Conservation (phyloP, 2,888 invertebrate species). For the Hipparchia sbordonii region DNA sequence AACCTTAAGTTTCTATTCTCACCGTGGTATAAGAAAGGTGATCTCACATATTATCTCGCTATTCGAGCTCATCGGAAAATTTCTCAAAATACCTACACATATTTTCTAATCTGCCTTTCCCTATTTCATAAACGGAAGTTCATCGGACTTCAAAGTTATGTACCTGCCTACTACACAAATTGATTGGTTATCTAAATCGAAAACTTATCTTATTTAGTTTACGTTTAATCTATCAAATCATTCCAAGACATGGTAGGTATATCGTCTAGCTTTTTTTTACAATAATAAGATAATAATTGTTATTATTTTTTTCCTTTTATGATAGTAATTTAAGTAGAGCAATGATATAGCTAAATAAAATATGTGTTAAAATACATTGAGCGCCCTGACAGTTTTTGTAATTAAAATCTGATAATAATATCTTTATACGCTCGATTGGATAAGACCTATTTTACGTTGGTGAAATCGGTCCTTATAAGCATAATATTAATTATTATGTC, state of each 20-base stretch:
- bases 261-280: conserved; percentile 29
- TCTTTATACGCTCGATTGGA: no score
- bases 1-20: conserved; percentile 30
- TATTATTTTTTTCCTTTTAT: neutral
- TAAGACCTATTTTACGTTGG: no score
- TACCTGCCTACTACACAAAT: conserved; percentile 46
- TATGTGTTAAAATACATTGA: no score
- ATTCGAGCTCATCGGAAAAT: conserved; percentile 50
- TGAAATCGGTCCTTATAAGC: no score
- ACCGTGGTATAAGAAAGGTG: conserved; percentile 30
- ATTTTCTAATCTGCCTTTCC: conserved; percentile 64
- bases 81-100: conserved; percentile 44
- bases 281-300: conserved; percentile 19
- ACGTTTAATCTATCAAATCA: conserved; percentile 51
- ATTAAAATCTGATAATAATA: no score
- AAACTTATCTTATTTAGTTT: conserved; percentile 56
- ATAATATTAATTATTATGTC: no score
- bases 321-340: no score
- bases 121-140: conserved; percentile 72
- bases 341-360: no score
- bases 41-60: conserved; percentile 32
- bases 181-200: conserved; percentile 65
- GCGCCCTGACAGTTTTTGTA: no score
- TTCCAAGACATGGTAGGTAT: conserved; percentile 13
- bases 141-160: conserved; percentile 64